Evolutionary conservation across 1,140 invertebrate species (phyloP), one percentile per base, ranked within the genome.

Genomic region (Dendroctonus valens): DNA sequence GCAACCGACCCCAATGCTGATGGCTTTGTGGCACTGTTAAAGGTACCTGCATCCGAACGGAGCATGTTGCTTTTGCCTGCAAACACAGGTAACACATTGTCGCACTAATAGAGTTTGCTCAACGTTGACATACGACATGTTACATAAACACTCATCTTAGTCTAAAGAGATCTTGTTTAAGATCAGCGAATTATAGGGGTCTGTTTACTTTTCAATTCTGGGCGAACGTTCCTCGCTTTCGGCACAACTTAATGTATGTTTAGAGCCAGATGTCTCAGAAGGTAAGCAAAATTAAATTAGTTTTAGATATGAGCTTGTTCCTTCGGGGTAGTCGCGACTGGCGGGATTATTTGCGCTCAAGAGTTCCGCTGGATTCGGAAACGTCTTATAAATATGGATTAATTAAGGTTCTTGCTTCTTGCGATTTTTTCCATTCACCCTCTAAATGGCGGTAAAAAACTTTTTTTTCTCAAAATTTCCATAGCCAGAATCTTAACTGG

Each of bases 91-190:
- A 67, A 74, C 69, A 72, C 74, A 69, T 74, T 74, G 74, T 75
- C 69, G 69, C 26, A 3, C 74, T 75, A 75, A 75, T 75, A 74
- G 73, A 75, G 74, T 75, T 75, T 74, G 73, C 52, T 71, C 53
- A 71, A 67, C 69, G 69, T 69, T 75, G 74, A 75, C 74, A 74
- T 74, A 69, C 73, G 73, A 74, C 74, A 75, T 74, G 70, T 71
- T 73, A 69, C 50, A 70, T 67, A 75, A 75, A 74, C 70, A 71
- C 51, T 66, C 68, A 57, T 67, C 39, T 70, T n/a, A 26, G 6
- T 26, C 14, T 41, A 38, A 61, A 67, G 66, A 68, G 51, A 62
- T 63, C 66, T 68, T 62, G 52, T 41, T 68, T 62, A 57, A 59
- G 51, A 59, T 60, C 49, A 49, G 41, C 41, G 57, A 68, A 68